Base-by-base conservation (phyloP, 1,140 invertebrate genomes). In the Apis florea region DNA sequence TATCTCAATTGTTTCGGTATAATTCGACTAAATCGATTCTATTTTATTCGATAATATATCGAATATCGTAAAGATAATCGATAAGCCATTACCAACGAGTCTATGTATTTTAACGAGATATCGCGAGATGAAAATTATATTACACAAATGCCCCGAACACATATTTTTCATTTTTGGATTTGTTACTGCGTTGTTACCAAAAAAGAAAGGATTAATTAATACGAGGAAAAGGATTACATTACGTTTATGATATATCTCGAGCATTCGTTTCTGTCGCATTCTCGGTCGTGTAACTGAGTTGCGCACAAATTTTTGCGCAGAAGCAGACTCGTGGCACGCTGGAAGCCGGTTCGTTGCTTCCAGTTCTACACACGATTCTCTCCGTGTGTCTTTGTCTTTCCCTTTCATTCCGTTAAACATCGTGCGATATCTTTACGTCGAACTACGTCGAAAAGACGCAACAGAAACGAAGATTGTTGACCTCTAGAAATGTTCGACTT, bases 311-410 rank as follows among this genome's bases (percentile, higher is more conserved):
- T 54, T 31, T 49, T 63, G 75, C 70, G 82, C 64, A 84, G 82
- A 85, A 84, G 82, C 69, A 19, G 66, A 24, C 66, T 49, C 61
- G 83, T 68, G 61, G 53, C 68, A 84, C 31, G 74, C 54, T 72
- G 72, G 17, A 58, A n/a, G 47, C 26, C 59, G 58, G 31, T 61
- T 17, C 54, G 31, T n/a, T 61, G 53, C 17, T 71, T 79, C 79
- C 58, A 85, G 76, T 85, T 70, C 63, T 49, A 59, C 64, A 4
- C 58, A 64, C 70, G 64, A 85, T 79, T 73, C 70, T 53, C 58
- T 26, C 58, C 59, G 58, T 58, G 56, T 53, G 13, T 21, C 49
- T 63, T 63, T 53, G 58, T 59, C 64, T 53, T 59, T 71, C 31
- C 51, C 15, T 26, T 66, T 68, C 31, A 53, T 63, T 80, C n/a